phyloP scores from a whole-genome alignment of 2,888 invertebrate genomes.

The Oscheius myriophilus region DNA sequence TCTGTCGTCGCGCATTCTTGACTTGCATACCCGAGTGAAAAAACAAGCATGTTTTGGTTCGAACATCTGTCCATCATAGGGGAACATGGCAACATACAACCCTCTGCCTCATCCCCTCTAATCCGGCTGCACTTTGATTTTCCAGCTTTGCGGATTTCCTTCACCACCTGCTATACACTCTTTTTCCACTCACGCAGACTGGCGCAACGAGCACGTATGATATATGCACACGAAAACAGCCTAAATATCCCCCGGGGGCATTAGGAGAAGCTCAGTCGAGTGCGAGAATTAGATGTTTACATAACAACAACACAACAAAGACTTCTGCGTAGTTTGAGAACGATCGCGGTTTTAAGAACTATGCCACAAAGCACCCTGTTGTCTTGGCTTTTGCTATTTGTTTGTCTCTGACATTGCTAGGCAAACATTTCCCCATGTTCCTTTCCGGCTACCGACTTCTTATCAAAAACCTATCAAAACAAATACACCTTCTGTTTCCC shows the following conservation, averaged over 20 bases:
- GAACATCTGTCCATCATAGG: too few relatives aligned
- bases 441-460: not conserved
- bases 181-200: conserved; percentile 11
- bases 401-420: not conserved
- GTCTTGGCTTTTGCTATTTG: not conserved
- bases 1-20: too few relatives aligned
- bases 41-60: too few relatives aligned
- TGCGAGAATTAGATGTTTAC: conserved; percentile 29
- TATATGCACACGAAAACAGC: conserved; percentile 26
- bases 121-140: too few relatives aligned
- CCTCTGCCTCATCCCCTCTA: too few relatives aligned
- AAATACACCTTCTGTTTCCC: not conserved
- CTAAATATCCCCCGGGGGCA: conserved; percentile 27
- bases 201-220: conserved; percentile 7
- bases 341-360: too few relatives aligned
- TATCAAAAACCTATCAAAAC: conserved; percentile 7
- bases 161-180: not conserved
- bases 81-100: too few relatives aligned
- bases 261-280: conserved; percentile 26
- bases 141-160: too few relatives aligned
- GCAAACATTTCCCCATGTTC: not conserved
- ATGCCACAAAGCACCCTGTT: too few relatives aligned
- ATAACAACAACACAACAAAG: conserved; percentile 16
- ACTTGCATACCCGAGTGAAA: too few relatives aligned
- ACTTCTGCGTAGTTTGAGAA: not conserved